Base-by-base conservation (phyloP, 2,797 vertebrate species). In the Gymnoscopelus microlampas region DNA sequence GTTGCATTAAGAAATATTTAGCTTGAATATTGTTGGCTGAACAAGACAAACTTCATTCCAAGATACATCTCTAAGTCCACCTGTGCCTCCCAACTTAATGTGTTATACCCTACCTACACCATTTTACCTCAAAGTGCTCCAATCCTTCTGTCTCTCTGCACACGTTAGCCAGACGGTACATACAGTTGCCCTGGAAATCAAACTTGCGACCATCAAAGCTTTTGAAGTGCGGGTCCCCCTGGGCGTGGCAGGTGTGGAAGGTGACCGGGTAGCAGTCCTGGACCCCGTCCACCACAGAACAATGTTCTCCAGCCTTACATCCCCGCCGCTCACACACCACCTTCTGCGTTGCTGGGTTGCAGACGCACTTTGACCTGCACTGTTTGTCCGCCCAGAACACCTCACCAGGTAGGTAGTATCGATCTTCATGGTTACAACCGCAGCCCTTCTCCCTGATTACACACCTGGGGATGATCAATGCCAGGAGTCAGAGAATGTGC, bases 141-240 rank as follows among this genome's bases (percentile, higher is more conserved):
- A 63, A 14, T 9, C 48, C 60, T 44, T 24, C 47, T 11, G 59
- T 23, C 32, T 47, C 19, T 10, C 11, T 48, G 11, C 59, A 61
- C 8, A 58, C 58, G 3, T 19, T 24, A 5, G 60, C 49, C 8
- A 64, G 29, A 14, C 51, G 11, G 57, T 66, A 14, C 53, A 61
- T 9, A 61, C 73, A 94, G 23, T 76, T 80, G 0, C 90, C 89
- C 56, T 84, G 86, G 48, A 89, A 88, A 19, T 74, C 63, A 2
- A 82, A 75, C 32, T 13, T 23, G 3, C 0, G 44, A 3, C 92
- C 89, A 0, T 94, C 93, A 0, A 94, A 94, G 23, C 86, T 85
- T 64, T 50, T 61, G 76, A 91, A 93, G 53, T 87, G 86, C 0
- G 87, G 82, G 0, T 91, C 86, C 0, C 92, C 92, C 0, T 84